Evolutionary conservation across 1,140 invertebrate species (phyloP), one percentile per base, ranked within the genome.

Genomic region (Vanessa tameamea): DNA sequence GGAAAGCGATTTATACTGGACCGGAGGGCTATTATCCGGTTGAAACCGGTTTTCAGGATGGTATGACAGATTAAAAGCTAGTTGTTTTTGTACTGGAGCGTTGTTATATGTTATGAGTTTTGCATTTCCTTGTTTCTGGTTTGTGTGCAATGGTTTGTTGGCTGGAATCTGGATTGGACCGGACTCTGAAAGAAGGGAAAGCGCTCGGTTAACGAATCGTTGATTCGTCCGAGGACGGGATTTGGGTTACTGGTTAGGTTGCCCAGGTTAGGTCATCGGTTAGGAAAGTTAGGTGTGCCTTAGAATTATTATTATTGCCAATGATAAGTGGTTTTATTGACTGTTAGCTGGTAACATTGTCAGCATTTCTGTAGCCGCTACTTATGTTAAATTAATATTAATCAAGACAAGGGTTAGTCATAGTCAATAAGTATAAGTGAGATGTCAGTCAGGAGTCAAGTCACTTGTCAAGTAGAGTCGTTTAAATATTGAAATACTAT

Each of bases 361-460:
- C 51, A 26, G 53, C 53, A 57, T 26, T 55, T 26, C 37, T 43
- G 66, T 53, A 47, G 47, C 26, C 12, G 20, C 3, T 50, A 9
- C 26, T 69, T 67, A 48, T 16, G 23, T 61, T 15, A 20, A 50
- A 16, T 75, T 47, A 63, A 14, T 43, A 59, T 23, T 31, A 31
- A 69, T 47, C 26, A 26, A 72, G 69, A 37, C 48, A 69, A 64
- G 59, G 66, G 70, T 47, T 68, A 65, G 73, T 71, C 14, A 11
- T 43, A 73, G 71, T 78, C 61, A 68, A 65, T 14, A 79, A 72
- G 78, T 77, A 79, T 80, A 90, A 90, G 88, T 86, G 87, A 83
- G 88, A 90, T 90, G 88, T 90, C 88, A 80, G 85, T 85, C 82
- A 79, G 51, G 77, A 75, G 65, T 82, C 81, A 16, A 86, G 84